Conservation (phyloP, 2,888 invertebrate species). For the Platycheirus rosarum region DNA sequence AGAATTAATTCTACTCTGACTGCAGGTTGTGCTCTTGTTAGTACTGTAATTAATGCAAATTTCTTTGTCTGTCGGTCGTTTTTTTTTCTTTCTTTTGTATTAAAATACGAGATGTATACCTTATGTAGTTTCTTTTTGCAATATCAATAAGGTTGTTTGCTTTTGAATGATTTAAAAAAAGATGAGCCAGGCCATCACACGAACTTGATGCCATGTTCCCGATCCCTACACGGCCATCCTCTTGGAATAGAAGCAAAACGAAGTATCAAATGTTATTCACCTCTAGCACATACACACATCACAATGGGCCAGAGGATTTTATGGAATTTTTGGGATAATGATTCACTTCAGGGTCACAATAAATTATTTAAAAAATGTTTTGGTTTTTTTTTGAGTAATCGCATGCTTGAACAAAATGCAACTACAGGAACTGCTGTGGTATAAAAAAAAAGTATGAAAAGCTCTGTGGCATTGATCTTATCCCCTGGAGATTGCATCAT, state of each 20-base stretch:
- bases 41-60: constrained; percentile 26
- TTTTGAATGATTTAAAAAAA: too few relatives aligned
- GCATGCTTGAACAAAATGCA: not conserved
- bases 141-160: too few relatives aligned
- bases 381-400: not conserved
- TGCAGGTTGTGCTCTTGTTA: not conserved
- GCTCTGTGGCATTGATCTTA: constrained; percentile 17
- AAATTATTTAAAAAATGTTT: not conserved
- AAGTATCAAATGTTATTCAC: constrained; percentile 66
- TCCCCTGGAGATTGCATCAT: constrained; percentile 42
- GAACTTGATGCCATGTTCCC: constrained; percentile 12
- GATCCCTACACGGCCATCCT: constrained; percentile 9
- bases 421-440: not conserved
- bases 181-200: too few relatives aligned
- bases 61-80: not conserved
- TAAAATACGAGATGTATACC: not conserved
- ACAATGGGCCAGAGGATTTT: constrained; percentile 22
- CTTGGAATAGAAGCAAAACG: constrained; percentile 31
- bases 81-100: not conserved
- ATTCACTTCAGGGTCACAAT: constrained; percentile 51
- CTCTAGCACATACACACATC: constrained; percentile 28
- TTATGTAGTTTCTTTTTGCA: too few relatives aligned
- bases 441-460: not conserved
- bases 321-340: constrained; percentile 46
- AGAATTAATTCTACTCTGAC: not conserved